Base-by-base conservation (phyloP, 92 coral and sea anemone genomes). In the Pocillopora grandis region DNA sequence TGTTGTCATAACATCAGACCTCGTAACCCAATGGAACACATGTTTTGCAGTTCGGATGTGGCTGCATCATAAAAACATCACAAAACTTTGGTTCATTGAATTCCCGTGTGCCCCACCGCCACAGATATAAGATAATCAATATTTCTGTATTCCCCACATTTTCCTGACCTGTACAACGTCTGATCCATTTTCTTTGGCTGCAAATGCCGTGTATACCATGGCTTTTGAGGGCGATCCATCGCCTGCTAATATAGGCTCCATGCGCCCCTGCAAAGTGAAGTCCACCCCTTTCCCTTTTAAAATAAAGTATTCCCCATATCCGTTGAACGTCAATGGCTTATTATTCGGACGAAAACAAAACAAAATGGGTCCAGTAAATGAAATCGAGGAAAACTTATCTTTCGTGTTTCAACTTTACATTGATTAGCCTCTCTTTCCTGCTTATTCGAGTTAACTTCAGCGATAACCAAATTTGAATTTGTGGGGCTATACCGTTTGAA, bases 261-360 rank as follows among this genome's bases (percentile, higher is more conserved):
- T 93, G 42, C 98, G 87, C 71, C 95, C 97, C 85, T 93, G 98
- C 27, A 95, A 86, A 17, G 79, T 80, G 62, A 93, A 95, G 67
- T 87, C 85, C 21, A 82, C 82, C 79, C 80, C 74, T 49, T 77
- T 80, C 19, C 89, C 87, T n/a, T 88, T 88, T 36, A 95, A 74
- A 81, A 91, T 72, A 10, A 89, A 86, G 84, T 82, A 95, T 63
- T 93, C 98, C 8, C 98, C 98, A 49, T 80, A 71, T 10, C 98
- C 98, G 56, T 95, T 95, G 71, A 95, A 95, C 3, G 98, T 95
- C 88, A 93, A 95, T 13, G 88, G 90, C 33, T 92, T 89, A 10
- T 31, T 31, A 10, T 31, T 31, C 1, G 57, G 42, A 70, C 9
- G 18, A 37, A 31, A 5, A 33, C 12, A 66, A 9, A 16, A 7